These are phyloP conservation scores for Heloderma charlesbogerti DNA, from an alignment of 2,113 vertebrate species.

Conservation along the genomic window DNA sequence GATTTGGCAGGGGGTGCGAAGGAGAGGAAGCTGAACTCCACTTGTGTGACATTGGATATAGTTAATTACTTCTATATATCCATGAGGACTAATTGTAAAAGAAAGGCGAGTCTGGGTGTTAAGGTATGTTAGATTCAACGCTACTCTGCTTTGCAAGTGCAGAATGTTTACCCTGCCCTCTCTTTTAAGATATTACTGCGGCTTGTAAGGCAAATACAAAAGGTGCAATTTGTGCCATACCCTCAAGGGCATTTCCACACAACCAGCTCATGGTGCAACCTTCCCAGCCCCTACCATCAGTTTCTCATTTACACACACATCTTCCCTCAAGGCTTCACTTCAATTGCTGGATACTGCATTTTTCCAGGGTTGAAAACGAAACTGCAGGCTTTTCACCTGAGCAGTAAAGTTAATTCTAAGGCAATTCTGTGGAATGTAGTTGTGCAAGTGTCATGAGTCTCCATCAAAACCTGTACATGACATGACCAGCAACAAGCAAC, in stretches of 20 bases:
- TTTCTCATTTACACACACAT: not conserved
- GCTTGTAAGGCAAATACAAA: not conserved
- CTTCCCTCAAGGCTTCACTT: not conserved
- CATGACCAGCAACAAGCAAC: not conserved
- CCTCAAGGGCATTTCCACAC: not conserved
- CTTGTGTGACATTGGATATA: not conserved
- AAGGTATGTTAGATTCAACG: not conserved
- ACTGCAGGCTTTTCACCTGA: not conserved
- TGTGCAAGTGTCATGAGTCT: not conserved
- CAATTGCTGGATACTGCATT: not conserved
- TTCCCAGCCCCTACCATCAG: not conserved
- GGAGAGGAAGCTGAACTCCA: too few species aligned
- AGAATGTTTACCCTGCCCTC: not conserved
- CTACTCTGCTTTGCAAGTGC: not conserved
- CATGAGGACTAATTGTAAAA: not conserved
- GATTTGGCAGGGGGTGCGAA: too few species aligned
- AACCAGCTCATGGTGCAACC: not conserved
- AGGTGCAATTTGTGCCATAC: not conserved
- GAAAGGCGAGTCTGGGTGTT: too few species aligned
- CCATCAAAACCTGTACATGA: not conserved
- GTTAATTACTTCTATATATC: not conserved
- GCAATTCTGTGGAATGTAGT: not conserved
- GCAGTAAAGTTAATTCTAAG: not conserved
- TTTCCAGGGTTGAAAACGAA: not conserved
- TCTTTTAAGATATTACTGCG: too few species aligned